Conservation (phyloP, 2,113 vertebrate species). For the Pterocles gutturalis region DNA sequence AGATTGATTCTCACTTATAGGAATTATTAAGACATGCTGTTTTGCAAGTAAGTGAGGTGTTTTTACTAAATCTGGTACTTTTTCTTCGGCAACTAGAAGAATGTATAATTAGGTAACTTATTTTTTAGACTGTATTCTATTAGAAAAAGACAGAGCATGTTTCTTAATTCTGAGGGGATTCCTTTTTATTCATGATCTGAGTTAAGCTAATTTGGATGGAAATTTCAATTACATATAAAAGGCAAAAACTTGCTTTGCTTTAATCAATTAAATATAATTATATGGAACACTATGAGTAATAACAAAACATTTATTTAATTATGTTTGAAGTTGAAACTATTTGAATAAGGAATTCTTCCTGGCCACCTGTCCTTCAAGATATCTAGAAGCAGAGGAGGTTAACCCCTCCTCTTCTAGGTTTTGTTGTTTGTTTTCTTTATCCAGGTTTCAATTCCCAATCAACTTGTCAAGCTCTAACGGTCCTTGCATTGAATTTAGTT, state of each 20-base stretch:
- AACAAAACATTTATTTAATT: background rate
- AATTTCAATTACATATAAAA: background rate
- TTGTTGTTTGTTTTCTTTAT: background rate
- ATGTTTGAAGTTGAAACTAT: background rate
- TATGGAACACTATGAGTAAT: background rate
- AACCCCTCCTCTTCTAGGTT: background rate
- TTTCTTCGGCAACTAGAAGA: background rate
- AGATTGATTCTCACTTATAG: conserved; percentile 26
- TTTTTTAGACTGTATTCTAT: background rate
- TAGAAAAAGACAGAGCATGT: background rate
- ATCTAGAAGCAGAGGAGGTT: background rate
- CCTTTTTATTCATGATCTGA: background rate
- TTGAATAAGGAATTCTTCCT: background rate
- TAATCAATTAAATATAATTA: background rate
- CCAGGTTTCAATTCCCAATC: background rate
- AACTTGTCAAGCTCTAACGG: background rate
- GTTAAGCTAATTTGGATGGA: background rate
- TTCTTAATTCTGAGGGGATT: conserved; percentile 4
- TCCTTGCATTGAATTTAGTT: background rate
- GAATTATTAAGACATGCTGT: conserved; percentile 25
- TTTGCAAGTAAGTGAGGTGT: background rate
- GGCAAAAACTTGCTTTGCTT: background rate
- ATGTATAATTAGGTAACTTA: background rate
- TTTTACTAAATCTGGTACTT: conserved; percentile 26
- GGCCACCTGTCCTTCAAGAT: background rate